Conservation (phyloP, 2,113 vertebrate genomes). For the Cricetomys ansorgei region DNA sequence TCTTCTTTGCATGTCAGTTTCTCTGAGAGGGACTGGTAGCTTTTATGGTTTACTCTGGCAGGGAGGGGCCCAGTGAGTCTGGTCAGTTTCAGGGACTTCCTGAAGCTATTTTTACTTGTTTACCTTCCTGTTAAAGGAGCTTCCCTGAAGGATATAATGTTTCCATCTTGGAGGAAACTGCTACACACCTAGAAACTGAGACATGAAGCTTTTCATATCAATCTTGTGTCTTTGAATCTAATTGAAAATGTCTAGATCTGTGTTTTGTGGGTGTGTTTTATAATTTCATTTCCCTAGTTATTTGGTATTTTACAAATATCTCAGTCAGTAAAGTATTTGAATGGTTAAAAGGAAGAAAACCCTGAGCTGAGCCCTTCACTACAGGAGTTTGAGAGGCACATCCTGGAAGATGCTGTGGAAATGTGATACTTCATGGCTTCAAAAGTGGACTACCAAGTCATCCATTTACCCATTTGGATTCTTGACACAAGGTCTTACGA, state of each 20-base stretch:
- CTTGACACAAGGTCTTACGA: not conserved
- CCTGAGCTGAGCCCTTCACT: not conserved
- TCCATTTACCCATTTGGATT: not conserved
- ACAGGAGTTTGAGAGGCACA: not conserved
- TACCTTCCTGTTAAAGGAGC: not conserved
- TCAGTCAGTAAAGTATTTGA: not conserved
- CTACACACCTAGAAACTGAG: not conserved
- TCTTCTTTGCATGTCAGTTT: not conserved
- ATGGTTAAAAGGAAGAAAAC: not conserved
- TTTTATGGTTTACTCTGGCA: not conserved
- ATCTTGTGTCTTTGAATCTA: constrained; percentile 17
- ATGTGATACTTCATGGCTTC: not conserved
- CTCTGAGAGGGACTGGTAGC: not conserved
- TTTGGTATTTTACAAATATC: constrained; percentile 1
- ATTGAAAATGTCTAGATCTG: constrained; percentile 16
- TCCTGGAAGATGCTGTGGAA: not conserved
- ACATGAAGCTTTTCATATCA: not conserved
- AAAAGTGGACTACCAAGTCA: not conserved
- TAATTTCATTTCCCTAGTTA: not conserved
- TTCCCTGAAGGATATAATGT: not conserved
- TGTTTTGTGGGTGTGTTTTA: constrained; percentile 3
- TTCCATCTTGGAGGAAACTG: not conserved
- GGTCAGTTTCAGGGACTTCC: not conserved
- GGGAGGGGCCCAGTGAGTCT: not conserved
- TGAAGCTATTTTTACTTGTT: not conserved